Conservation (phyloP, 23 tunicate genomes). For the Styela plicata region DNA sequence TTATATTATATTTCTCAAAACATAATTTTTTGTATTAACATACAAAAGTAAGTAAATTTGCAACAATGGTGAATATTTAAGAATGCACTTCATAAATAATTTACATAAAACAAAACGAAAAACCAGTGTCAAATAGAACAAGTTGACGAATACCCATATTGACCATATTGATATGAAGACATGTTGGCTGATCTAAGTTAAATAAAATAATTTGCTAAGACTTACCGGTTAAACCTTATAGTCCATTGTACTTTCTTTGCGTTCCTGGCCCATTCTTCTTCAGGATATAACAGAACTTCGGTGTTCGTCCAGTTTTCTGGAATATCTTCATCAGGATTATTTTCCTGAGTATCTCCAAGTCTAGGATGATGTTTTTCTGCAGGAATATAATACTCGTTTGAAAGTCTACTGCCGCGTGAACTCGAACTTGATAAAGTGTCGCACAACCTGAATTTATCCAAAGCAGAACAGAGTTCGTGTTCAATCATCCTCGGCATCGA, state of each 20-base stretch:
- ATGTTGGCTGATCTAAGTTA: too few relatives aligned
- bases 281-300: conserved; percentile 41
- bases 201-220: background rate
- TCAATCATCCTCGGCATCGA: conserved; percentile 15
- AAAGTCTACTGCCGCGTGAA: background rate
- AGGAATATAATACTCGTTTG: background rate
- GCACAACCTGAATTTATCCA: conserved; percentile 6
- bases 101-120: too few relatives aligned
- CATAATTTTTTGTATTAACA: too few relatives aligned
- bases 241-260: conserved; percentile 58
- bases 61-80: too few relatives aligned
- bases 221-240: conserved; percentile 56
- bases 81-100: too few relatives aligned
- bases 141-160: too few relatives aligned
- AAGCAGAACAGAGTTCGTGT: background rate
- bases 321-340: background rate
- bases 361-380: background rate
- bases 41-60: too few relatives aligned
- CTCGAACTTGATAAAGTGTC: conserved; percentile 15
- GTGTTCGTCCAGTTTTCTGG: conserved; percentile 12
- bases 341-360: background rate
- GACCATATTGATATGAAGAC: too few relatives aligned
- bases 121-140: too few relatives aligned
- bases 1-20: too few relatives aligned
- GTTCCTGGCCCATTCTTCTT: conserved; percentile 65